A percentile compares a stretch with the other conserved stretches of the same genome.
Conservation (phyloP, 2,113 vertebrate genomes). For the Oreocharis arfaki region DNA sequence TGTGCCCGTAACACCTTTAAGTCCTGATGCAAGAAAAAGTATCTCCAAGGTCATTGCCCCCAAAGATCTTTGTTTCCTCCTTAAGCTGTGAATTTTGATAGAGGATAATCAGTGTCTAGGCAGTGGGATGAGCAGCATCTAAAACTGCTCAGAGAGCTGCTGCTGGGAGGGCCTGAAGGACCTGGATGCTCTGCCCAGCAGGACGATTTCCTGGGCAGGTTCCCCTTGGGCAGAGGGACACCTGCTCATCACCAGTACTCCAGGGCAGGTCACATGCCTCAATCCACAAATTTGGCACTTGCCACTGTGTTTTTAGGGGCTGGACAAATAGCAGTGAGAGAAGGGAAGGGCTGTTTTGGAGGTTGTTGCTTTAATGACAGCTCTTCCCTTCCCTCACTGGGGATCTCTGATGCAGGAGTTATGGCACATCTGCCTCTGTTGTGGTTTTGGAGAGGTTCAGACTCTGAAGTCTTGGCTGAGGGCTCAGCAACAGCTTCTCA, state of each 20-base stretch:
- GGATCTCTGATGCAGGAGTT: not conserved
- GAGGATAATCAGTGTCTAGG: not conserved
- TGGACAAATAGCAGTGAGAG: not conserved
- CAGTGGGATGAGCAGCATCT: not conserved
- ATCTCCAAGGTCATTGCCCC: not conserved
- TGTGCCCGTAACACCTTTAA: not conserved
- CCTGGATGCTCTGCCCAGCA: not conserved
- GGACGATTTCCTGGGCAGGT: not conserved
- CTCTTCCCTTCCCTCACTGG: not conserved
- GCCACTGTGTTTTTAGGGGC: rapidly evolving
- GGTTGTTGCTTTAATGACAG: not conserved
- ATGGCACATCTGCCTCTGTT: not conserved
- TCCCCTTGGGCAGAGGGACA: not conserved
- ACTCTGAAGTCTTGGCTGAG: not conserved
- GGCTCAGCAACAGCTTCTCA: not conserved
- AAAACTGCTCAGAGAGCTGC: not conserved
- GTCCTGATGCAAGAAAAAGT: not conserved
- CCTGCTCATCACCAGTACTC: not conserved
- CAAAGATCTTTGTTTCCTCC: not conserved
- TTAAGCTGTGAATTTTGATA: not conserved
- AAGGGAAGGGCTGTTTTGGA: not conserved
- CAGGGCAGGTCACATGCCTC: rapidly evolving
- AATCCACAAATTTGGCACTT: rapidly evolving
- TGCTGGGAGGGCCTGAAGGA: not conserved
- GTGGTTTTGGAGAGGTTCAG: not conserved